These are phyloP conservation scores for Himantopus leucocephalus DNA, from an alignment of 2,113 vertebrate genomes.

Conservation along the genomic window DNA sequence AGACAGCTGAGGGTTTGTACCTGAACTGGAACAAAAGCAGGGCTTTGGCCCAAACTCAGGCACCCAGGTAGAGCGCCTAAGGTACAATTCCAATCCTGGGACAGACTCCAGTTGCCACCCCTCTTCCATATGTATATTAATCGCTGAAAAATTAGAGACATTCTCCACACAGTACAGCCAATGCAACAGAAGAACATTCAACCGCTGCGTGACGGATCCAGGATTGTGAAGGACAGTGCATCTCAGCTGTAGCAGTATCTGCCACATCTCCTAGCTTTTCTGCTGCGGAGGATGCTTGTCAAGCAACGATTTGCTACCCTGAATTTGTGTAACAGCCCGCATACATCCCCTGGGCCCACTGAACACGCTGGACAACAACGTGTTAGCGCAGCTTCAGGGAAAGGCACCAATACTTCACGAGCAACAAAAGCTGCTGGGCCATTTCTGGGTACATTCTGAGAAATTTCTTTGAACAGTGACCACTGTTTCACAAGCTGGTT, in stretches of 20 bases:
- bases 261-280: neutral
- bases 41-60: neutral
- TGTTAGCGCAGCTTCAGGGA: rapidly evolving
- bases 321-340: neutral
- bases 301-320: neutral
- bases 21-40: neutral
- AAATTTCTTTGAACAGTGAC: neutral
- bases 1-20: neutral
- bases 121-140: neutral
- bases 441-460: neutral
- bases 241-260: neutral
- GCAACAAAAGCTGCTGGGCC: neutral
- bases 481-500: neutral
- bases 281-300: no score
- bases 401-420: neutral
- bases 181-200: neutral
- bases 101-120: neutral
- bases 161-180: neutral
- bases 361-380: rapidly evolving
- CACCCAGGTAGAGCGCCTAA: neutral
- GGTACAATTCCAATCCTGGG: neutral
- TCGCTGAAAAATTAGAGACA: neutral
- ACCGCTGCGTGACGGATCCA: rapidly evolving
- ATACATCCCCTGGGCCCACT: neutral
- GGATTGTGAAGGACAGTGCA: rapidly evolving